A percentile compares a stretch with the other conserved stretches of the same genome.
Evolutionary conservation across 2,797 vertebrate genomes (phyloP).

Genomic region (Rhinatrema bivittatum): DNA sequence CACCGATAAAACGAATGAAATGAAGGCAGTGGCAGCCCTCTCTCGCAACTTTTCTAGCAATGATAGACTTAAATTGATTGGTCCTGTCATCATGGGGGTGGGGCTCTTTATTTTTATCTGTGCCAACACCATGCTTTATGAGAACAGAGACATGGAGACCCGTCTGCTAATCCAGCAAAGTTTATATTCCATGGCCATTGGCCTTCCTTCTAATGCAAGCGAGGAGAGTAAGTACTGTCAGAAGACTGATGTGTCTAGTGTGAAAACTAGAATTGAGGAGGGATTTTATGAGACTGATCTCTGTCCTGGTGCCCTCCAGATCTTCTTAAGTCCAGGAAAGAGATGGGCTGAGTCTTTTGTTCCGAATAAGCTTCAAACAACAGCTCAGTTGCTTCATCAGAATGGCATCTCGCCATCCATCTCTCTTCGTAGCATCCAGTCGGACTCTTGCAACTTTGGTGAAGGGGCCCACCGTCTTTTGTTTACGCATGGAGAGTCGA

Average conservation of each 20-base stretch:
- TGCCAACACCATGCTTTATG: conserved; percentile 89
- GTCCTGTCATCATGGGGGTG: conserved; percentile 91
- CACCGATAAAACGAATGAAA: conserved; percentile 19
- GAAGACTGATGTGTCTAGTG: rapidly evolving
- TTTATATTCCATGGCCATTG: conserved; percentile 41
- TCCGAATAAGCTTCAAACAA: conserved; percentile 40
- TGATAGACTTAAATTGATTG: conserved; percentile 84
- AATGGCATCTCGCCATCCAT: conserved; percentile 44
- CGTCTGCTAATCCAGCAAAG: conserved; percentile 60
- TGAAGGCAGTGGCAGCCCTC: conserved; percentile 15
- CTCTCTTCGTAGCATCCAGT: conserved; percentile 48
- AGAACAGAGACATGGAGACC: conserved; percentile 91
- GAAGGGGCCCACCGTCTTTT: conserved; percentile 46
- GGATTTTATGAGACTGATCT: conserved; percentile 42
- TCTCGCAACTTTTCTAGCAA: conserved; percentile 53
- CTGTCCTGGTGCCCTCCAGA: conserved; percentile 23
- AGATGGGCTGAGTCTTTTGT: conserved; percentile 29
- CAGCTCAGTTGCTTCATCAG: conserved; percentile 52
- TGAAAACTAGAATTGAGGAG: conserved; percentile 37
- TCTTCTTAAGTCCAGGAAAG: not conserved
- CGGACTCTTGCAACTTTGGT: conserved; percentile 54
- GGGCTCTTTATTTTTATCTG: conserved; percentile 97
- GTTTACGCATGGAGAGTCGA: conserved; percentile 5
- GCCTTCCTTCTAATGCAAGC: conserved; percentile 17
- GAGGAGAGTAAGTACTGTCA: conserved; percentile 35